A percentile compares a stretch with the other conserved stretches of the same genome.
phyloP scores from a whole-genome alignment of 2,888 invertebrate genomes.

The Oeneis ivallda region DNA sequence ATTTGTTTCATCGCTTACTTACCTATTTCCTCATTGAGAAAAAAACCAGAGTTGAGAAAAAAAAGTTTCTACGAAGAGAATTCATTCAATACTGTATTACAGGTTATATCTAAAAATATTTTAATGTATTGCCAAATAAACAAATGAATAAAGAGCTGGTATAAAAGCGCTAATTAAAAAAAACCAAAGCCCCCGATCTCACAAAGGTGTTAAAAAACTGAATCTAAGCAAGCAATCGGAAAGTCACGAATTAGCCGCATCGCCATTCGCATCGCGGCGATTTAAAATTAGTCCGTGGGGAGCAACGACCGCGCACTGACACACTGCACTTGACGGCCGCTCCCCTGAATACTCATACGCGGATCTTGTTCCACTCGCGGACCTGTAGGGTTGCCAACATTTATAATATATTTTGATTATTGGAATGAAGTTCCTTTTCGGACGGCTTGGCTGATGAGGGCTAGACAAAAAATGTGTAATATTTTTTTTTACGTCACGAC shows the following conservation, averaged over 20 bases:
- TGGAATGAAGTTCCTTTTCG: too few species aligned
- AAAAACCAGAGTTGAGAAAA: background rate
- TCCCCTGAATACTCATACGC: slow-evolving; percentile 41
- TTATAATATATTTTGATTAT: too few species aligned
- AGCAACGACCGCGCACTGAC: slow-evolving; percentile 70
- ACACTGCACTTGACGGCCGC: slow-evolving; percentile 66
- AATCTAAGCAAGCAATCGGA: slow-evolving; percentile 42
- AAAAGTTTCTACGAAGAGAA: background rate
- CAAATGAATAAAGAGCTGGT: background rate
- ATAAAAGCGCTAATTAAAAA: slow-evolving; percentile 16
- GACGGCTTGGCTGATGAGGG: too few species aligned
- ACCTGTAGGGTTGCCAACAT: background rate
- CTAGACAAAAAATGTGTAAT: too few species aligned
- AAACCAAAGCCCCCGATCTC: background rate
- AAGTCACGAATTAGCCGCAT: slow-evolving; percentile 42
- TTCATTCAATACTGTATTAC: background rate
- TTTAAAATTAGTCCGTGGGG: slow-evolving; percentile 67
- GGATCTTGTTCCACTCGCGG: slow-evolving; percentile 40
- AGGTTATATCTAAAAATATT: too few species aligned
- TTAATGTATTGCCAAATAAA: slow-evolving; percentile 1
- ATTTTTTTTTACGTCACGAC: too few species aligned
- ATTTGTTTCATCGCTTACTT: too few species aligned
- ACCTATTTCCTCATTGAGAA: too few species aligned
- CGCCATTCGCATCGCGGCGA: slow-evolving; percentile 44
- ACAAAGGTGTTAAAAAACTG: slow-evolving; percentile 11